These are phyloP conservation scores for Sebastes taczanowskii DNA, from an alignment of 2,797 vertebrate genomes.

Conservation along the genomic window DNA sequence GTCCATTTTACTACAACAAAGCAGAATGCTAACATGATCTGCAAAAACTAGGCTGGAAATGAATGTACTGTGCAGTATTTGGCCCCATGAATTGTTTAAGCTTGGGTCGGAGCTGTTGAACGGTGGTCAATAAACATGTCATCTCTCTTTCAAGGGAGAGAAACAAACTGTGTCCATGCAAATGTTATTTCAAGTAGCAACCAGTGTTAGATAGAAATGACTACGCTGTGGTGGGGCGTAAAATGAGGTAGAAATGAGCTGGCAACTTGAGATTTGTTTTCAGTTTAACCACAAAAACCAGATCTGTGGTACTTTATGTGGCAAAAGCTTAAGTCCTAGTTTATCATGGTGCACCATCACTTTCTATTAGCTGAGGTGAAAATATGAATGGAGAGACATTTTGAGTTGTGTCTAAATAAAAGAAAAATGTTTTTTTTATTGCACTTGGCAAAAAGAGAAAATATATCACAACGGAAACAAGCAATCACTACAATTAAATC, in stretches of 20 bases:
- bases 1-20: not conserved
- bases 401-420: not conserved
- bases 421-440: too few species aligned
- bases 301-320: not conserved
- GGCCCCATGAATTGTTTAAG: not conserved
- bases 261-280: not conserved
- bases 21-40: not conserved
- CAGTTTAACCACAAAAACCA: not conserved
- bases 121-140: conserved; percentile 37
- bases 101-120: not conserved
- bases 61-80: not conserved
- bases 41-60: not conserved
- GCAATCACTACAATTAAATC: too few species aligned
- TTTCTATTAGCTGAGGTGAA: not conserved
- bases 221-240: not conserved
- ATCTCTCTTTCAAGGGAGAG: conserved; percentile 8
- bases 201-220: not conserved
- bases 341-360: not conserved
- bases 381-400: not conserved
- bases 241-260: not conserved
- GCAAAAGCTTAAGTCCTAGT: not conserved
- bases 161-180: conserved; percentile 17
- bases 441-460: too few species aligned
- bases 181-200: not conserved
- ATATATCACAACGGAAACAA: too few species aligned